Percentiles rank a stretch among this genome's conserved stretches.
These are phyloP conservation scores for Polyodon spathula DNA, from an alignment of 2,113 vertebrate genomes.

Conservation along the genomic window DNA sequence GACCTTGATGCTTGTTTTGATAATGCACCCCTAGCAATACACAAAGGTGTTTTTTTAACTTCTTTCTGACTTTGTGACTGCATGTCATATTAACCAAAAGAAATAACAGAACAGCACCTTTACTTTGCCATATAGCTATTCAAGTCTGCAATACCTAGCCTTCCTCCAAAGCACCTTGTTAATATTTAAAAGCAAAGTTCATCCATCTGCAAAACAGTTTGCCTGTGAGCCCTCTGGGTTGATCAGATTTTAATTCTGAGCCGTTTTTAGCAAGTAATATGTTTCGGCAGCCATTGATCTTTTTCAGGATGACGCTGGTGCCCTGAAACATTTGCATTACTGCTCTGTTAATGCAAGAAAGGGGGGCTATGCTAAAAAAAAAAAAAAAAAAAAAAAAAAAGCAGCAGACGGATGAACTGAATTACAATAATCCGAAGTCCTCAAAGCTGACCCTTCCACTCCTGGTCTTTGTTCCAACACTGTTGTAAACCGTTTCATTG, in stretches of 20 bases:
- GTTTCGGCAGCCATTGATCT: too few species aligned
- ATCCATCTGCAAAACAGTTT: neutral
- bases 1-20: too few species aligned
- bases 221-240: too few species aligned
- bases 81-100: constrained; percentile 1
- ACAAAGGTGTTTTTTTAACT: neutral
- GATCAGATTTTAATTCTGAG: neutral
- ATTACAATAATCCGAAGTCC: too few species aligned
- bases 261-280: neutral
- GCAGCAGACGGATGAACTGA: neutral
- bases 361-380: neutral
- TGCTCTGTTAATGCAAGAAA: neutral
- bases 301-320: too few species aligned
- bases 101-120: neutral
- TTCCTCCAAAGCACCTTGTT: neutral
- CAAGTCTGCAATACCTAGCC: neutral
- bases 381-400: neutral
- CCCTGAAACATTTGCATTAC: too few species aligned
- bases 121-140: neutral
- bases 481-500: too few species aligned
- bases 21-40: too few species aligned
- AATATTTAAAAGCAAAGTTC: neutral
- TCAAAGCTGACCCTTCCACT: too few species aligned
- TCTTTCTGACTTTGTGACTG: neutral
- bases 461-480: too few species aligned